Evolutionary conservation across 2,797 vertebrate genomes (phyloP).

Genomic region (Centroberyx gerrardi): DNA sequence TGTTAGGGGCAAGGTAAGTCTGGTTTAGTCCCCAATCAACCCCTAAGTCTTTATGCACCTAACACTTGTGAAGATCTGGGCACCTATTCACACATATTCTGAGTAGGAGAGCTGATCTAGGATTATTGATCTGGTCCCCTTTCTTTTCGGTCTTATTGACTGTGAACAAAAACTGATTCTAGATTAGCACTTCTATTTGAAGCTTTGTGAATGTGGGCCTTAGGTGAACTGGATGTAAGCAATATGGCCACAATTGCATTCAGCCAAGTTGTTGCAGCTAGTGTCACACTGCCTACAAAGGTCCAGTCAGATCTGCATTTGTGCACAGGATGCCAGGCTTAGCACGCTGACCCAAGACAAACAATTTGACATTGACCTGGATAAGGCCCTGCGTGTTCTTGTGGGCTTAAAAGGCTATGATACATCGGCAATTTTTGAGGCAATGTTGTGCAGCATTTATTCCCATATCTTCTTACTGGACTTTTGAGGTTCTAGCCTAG

Average conservation of each 20-base stretch:
- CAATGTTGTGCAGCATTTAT: slow-evolving; percentile 71
- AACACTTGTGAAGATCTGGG: slow-evolving; percentile 48
- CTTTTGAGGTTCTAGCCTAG: not conserved
- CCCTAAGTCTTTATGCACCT: slow-evolving; percentile 16
- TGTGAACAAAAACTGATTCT: slow-evolving; percentile 19
- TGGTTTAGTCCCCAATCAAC: slow-evolving; percentile 28
- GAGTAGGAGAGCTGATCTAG: slow-evolving; percentile 34
- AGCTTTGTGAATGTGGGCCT: slow-evolving; percentile 46
- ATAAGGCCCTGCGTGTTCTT: slow-evolving; percentile 68
- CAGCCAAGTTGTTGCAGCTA: slow-evolving; percentile 29
- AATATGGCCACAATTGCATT: slow-evolving; percentile 39
- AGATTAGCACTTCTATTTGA: slow-evolving; percentile 53
- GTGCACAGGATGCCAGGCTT: slow-evolving; percentile 48
- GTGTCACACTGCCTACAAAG: slow-evolving; percentile 47
- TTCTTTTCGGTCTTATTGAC: slow-evolving; percentile 2
- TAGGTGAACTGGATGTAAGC: slow-evolving; percentile 50
- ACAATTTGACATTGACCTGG: slow-evolving; percentile 29
- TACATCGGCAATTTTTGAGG: slow-evolving; percentile 70
- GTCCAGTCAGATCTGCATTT: slow-evolving; percentile 45
- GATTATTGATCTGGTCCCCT: slow-evolving; percentile 39
- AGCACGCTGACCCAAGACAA: slow-evolving; percentile 44
- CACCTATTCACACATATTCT: slow-evolving; percentile 49
- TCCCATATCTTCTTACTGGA: slow-evolving; percentile 36
- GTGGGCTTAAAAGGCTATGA: slow-evolving; percentile 61
- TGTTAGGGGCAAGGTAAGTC: slow-evolving; percentile 41